A percentile compares a stretch with the other conserved stretches of the same genome.
phyloP scores from a whole-genome alignment of 2,888 invertebrate species.

The Drosophila parthenogenetica region DNA sequence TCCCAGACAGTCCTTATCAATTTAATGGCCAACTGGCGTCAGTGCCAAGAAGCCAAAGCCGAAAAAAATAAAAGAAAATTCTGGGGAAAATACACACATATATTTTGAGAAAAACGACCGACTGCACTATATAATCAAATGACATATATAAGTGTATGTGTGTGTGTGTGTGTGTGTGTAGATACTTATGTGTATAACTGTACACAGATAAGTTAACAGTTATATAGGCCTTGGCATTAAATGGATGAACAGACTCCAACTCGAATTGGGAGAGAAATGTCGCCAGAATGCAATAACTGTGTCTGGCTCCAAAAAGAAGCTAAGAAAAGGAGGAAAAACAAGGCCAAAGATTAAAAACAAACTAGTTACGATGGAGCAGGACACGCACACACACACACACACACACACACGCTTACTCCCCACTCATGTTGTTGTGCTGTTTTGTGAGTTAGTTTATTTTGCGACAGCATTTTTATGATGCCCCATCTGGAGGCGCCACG shows the following conservation, averaged over 20 bases:
- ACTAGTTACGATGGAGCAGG: slow-evolving; percentile 27
- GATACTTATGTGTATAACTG: neutral
- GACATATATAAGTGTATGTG: neutral
- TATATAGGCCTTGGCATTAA: slow-evolving; percentile 42
- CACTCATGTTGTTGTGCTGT: slow-evolving; percentile 45
- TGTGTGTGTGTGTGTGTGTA: no score
- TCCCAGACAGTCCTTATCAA: slow-evolving; percentile 75
- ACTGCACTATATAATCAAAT: slow-evolving; percentile 49
- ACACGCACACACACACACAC: slow-evolving; percentile 1
- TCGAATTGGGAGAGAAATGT: slow-evolving; percentile 34
- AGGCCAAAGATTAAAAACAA: slow-evolving; percentile 77
- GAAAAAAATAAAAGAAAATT: slow-evolving; percentile 17
- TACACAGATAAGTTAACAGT: slow-evolving; percentile 5
- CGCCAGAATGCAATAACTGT: slow-evolving; percentile 77
- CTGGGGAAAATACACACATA: slow-evolving; percentile 5
- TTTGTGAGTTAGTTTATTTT: slow-evolving; percentile 57
- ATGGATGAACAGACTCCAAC: slow-evolving; percentile 34
- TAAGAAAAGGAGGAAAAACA: slow-evolving; percentile 45
- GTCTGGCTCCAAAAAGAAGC: slow-evolving; percentile 46
- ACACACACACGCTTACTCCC: neutral
- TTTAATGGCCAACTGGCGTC: slow-evolving; percentile 83
- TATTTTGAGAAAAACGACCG: slow-evolving; percentile 52
- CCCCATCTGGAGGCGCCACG: slow-evolving; percentile 70
- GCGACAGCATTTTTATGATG: slow-evolving; percentile 66
- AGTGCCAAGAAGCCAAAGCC: slow-evolving; percentile 29